Evolutionary conservation across 2,113 vertebrate genomes (phyloP).

Genomic region (Nothobranchius furzeri): DNA sequence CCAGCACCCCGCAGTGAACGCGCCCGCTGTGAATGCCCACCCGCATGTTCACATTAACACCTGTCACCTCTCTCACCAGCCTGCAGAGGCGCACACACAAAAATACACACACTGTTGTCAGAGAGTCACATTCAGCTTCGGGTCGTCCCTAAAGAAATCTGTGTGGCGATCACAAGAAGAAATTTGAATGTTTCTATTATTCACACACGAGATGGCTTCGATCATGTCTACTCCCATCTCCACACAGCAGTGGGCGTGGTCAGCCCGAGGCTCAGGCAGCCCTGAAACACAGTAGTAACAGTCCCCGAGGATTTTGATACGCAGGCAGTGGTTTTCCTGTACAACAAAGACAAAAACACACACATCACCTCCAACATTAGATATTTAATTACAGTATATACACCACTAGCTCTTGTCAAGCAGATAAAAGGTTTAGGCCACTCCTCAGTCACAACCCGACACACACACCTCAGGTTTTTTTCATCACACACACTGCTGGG

Average conservation of each 20-base stretch:
- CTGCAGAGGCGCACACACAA: slow-evolving; percentile 68
- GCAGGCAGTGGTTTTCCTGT: slow-evolving; percentile 95
- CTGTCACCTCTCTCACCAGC: slow-evolving; percentile 93
- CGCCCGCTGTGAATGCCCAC: slow-evolving; percentile 96
- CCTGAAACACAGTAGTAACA: slow-evolving; percentile 98
- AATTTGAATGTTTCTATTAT: background rate
- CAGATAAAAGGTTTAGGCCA: background rate
- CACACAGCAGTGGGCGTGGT: slow-evolving; percentile 97
- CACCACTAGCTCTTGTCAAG: slow-evolving; percentile 20
- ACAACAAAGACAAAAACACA: slow-evolving; percentile 17
- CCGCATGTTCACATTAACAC: slow-evolving; percentile 96
- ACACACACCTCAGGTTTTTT: background rate
- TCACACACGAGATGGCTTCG: slow-evolving; percentile 94
- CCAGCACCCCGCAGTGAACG: slow-evolving; percentile 93
- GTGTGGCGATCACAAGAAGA: background rate
- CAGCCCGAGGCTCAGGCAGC: slow-evolving; percentile 89
- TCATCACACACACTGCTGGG: too few relatives aligned
- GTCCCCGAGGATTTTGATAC: slow-evolving; percentile 97
- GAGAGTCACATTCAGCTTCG: slow-evolving; percentile 21
- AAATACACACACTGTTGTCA: slow-evolving; percentile 12
- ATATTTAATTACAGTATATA: slow-evolving; percentile 11
- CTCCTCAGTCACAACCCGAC: too few relatives aligned
- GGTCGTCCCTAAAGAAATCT: background rate
- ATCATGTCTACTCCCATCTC: slow-evolving; percentile 99
- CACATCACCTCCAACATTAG: slow-evolving; percentile 9